phyloP scores from a whole-genome alignment of 2,888 invertebrate species.

The Synanthedon tipuliformis region DNA sequence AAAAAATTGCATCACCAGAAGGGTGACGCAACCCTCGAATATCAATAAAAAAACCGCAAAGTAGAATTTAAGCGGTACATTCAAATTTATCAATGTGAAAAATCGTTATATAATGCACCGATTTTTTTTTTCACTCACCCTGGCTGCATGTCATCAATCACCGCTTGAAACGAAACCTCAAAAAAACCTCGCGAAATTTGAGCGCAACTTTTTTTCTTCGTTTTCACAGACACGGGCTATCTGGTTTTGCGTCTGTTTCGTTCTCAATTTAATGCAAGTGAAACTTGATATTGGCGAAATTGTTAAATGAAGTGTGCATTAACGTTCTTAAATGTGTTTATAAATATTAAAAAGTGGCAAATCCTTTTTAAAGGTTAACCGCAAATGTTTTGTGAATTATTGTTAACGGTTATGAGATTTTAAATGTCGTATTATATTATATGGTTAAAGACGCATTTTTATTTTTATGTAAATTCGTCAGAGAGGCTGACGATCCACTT shows the following conservation, averaged over 20 bases:
- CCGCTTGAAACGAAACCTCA: conserved; percentile 24
- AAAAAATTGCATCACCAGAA: no score
- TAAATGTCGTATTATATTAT: no score
- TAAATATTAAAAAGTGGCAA: conserved; percentile 2
- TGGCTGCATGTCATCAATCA: conserved; percentile 38
- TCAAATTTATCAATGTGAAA: conserved; percentile 46
- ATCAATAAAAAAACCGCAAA: no score
- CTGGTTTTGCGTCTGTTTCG: conserved; percentile 27
- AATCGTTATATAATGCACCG: conserved; percentile 47
- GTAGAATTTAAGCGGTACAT: conserved; percentile 8
- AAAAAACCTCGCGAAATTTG: conserved; percentile 31
- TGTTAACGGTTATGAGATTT: no score
- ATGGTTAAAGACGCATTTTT: no score
- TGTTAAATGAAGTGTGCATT: conserved; percentile 27
- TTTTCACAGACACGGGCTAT: conserved; percentile 21
- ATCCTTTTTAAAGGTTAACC: neutral
- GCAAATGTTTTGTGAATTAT: neutral
- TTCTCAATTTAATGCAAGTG: conserved; percentile 11
- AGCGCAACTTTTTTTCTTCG: conserved; percentile 9
- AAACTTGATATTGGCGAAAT: conserved; percentile 20
- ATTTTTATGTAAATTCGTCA: no score
- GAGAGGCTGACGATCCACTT: no score
- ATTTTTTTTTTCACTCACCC: conserved; percentile 31
- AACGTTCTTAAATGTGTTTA: conserved; percentile 12
- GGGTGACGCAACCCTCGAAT: no score